These are phyloP conservation scores for Callorhinus ursinus DNA, from an alignment of 2,113 vertebrate genomes.

Conservation along the genomic window DNA sequence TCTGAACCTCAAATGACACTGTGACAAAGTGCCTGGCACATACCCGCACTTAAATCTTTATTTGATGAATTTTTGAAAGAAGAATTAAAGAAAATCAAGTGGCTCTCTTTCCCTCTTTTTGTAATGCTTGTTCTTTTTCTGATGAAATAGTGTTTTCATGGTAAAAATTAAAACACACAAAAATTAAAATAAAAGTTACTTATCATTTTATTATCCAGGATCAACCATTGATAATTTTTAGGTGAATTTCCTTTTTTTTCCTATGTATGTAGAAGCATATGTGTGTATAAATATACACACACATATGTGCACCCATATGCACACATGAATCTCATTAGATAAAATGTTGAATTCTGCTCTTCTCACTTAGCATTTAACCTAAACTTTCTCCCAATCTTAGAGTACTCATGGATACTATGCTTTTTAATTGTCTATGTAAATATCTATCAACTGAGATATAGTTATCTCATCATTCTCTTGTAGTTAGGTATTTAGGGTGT, in stretches of 20 bases:
- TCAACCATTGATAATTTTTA: neutral
- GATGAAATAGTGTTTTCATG: neutral
- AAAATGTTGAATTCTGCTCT: neutral
- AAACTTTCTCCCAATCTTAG: neutral
- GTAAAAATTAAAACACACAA: conserved; percentile 3
- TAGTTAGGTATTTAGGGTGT: neutral
- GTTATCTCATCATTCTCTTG: neutral
- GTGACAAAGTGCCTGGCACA: neutral
- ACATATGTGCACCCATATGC: neutral
- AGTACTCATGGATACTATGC: neutral
- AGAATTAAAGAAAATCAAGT: neutral
- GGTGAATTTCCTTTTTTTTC: neutral
- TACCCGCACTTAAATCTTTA: neutral
- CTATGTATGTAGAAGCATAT: neutral
- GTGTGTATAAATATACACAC: neutral
- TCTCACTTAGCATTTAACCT: neutral
- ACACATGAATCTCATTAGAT: neutral
- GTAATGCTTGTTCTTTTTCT: neutral
- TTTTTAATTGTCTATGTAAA: neutral
- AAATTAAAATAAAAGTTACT: neutral
- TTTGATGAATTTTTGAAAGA: neutral
- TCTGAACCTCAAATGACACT: neutral
- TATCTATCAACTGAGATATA: neutral
- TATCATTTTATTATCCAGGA: neutral
- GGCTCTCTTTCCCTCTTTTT: neutral